Evolutionary conservation across 64 coral and sea anemone species (phyloP), one percentile per base, ranked within the genome.

Genomic region (Catalaphyllia jardinei): DNA sequence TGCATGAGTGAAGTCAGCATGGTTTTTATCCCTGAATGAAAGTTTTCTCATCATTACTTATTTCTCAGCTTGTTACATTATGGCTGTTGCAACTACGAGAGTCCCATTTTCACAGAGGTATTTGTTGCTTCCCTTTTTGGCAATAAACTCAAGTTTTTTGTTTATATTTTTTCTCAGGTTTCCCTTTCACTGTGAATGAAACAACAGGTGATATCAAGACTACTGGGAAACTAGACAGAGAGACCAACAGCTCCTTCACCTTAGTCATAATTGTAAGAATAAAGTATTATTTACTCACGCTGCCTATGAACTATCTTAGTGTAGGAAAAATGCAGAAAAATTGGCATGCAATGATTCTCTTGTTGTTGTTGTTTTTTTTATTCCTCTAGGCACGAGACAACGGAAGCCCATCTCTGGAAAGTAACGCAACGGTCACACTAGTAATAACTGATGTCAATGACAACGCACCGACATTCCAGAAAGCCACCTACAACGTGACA

Each of bases 401-500:
- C 30, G 96, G 96, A 33, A 80, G 33, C 25, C 83, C 60, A 6
- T 25, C 65, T 60, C 76, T 86, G 51, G 85, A 91, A 46, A 87
- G 62, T 16, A 98, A 95, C 38, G 52, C 93, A 27, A 95, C 90
- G 0, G 83, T 98, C 0, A 69, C 52, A 73, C 61, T 98, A 30
- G 88, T 86, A 4, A 76, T 98, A 18, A 74, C 33, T n/a, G 96
- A 98, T 86, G 52, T 90, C 0, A 98, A 98, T 51, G 96, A 98
- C 50, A 92, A 95, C 49, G 25, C 39, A 24, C 96, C 96, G 0
- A 71, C 13, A 27, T 98, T 98, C 62, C 83, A 73, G 22, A 60
- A 73, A 11, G 22, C 29, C 22, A 39, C 80, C 4, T 98, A 98
- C 93, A 95, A 93, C 61, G 87, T 86, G 1, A 84, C 93, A 25